Base-by-base conservation (phyloP, 2,888 invertebrate species). In the Venusia cambrica region DNA sequence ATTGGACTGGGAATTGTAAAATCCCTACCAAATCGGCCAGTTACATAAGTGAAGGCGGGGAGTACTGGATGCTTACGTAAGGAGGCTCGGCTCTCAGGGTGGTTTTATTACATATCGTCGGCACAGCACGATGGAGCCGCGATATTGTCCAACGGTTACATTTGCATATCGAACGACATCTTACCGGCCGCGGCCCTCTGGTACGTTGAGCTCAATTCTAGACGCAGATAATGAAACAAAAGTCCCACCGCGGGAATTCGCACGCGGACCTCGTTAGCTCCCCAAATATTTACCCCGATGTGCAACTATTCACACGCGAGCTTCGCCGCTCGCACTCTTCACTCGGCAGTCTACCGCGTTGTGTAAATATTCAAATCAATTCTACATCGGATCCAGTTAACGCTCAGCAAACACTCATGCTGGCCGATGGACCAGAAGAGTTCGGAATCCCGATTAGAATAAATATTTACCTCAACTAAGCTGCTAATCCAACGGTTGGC, bases 11-110 rank as follows among this genome's bases (percentile, higher is more conserved):
- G 47, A 55, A 55, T 59, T 61, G 66, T 68, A 65, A 68, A 68
- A 64, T 57, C 63, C 49, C 38, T 46, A 54, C 54, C 54, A 62
- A 77, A 70, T 68, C 68, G 68, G 62, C 40, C 61, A 70, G 81
- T 84, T 84, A 84, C 72, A 78, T 84, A 84, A 84, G 73, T 67
- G 69, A 67, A 69, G 77, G 73, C 57, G 77, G 70, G 67, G 73
- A 62, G 54, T 47, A 58, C 48, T 51, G 62, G 62, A 65, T 57
- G 73, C 78, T 84, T 84, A 84, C 81, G 84, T 84, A 84, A 84
- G 77, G 57, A 62, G 61, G 54, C 57, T 59, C 51, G 45, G 53
- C 51, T 47, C 42, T 51, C 57, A 62, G 52, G 48, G 36, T 43
- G 44, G 43, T 57, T 57, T 30, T 56, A 57, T 62, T 63, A 63